phyloP scores from a whole-genome alignment of 2,888 invertebrate species.

The Syritta pipiens region DNA sequence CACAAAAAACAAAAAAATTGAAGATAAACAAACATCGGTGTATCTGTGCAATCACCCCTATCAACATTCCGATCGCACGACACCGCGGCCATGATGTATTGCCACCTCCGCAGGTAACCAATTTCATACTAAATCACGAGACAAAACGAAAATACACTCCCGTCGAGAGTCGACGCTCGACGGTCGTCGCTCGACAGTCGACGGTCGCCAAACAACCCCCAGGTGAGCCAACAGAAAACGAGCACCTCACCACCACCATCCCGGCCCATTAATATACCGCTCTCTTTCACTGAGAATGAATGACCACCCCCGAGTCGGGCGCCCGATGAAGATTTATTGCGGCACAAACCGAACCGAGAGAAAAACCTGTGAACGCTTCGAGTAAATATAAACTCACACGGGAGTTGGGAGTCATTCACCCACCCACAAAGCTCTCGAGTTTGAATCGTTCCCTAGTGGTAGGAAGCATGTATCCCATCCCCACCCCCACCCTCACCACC shows the following conservation, averaged over 20 bases:
- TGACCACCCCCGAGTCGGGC: conserved; percentile 29
- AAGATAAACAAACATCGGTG: conserved; percentile 39
- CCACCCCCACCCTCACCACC: neutral
- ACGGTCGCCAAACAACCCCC: too few relatives aligned
- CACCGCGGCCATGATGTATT: conserved; percentile 39
- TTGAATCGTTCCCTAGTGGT: neutral
- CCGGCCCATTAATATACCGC: conserved; percentile 51
- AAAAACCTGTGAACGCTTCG: conserved; percentile 37
- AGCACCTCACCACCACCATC: neutral
- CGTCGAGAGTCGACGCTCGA: too few relatives aligned
- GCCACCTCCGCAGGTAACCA: conserved; percentile 44
- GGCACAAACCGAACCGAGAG: conserved; percentile 24
- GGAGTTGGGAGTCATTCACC: too few relatives aligned
- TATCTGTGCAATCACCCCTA: conserved; percentile 41
- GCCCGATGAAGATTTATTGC: conserved; percentile 58
- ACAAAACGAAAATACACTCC: conserved; percentile 51
- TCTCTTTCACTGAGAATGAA: conserved; percentile 31
- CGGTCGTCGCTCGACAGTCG: too few relatives aligned
- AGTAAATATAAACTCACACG: conserved; percentile 45
- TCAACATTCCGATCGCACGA: conserved; percentile 21
- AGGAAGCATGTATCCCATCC: too few relatives aligned
- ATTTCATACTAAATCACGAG: conserved; percentile 61
- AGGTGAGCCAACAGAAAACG: neutral
- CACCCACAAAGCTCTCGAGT: neutral
- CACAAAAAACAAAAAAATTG: too few relatives aligned